phyloP scores from a whole-genome alignment of 92 coral and sea anemone genomes.

The Heliopora coerulea region DNA sequence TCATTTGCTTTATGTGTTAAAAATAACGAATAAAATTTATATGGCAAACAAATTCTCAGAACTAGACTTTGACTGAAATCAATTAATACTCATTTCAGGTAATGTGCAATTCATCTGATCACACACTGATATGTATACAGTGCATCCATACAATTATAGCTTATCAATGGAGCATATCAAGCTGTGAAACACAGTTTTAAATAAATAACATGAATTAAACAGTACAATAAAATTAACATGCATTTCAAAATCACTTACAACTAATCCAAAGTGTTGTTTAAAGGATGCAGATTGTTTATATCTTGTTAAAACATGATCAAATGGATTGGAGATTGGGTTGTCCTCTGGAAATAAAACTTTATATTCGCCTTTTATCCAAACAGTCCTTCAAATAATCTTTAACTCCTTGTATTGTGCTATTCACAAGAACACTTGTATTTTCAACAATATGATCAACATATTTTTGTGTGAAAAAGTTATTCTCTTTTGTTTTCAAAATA shows the following conservation, averaged over 20 bases:
- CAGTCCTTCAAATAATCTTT: conserved; percentile 47
- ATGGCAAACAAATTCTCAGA: too few relatives aligned
- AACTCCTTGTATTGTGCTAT: conserved; percentile 31
- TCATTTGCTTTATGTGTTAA: too few relatives aligned
- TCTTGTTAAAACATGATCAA: conserved; percentile 59
- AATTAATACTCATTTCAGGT: too few relatives aligned
- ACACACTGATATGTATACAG: too few relatives aligned
- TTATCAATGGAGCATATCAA: too few relatives aligned
- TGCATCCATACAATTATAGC: too few relatives aligned
- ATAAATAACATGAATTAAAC: neutral
- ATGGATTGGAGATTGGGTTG: conserved; percentile 59
- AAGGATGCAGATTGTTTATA: conserved; percentile 57
- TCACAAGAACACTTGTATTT: conserved; percentile 28
- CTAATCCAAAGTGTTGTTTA: conserved; percentile 59
- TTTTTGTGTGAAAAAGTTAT: conserved; percentile 25
- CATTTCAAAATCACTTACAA: conserved; percentile 45
- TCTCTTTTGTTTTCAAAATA: conserved; percentile 29
- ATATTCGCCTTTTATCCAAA: conserved; percentile 48
- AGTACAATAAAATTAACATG: neutral
- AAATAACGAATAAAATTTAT: too few relatives aligned
- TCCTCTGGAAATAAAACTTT: conserved; percentile 49
- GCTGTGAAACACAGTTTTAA: too few relatives aligned
- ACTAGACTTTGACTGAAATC: too few relatives aligned
- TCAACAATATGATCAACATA: conserved; percentile 33
- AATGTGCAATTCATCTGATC: too few relatives aligned